Evolutionary conservation across 1,140 invertebrate genomes (phyloP).

Genomic region (Leptinotarsa undecemlineata): DNA sequence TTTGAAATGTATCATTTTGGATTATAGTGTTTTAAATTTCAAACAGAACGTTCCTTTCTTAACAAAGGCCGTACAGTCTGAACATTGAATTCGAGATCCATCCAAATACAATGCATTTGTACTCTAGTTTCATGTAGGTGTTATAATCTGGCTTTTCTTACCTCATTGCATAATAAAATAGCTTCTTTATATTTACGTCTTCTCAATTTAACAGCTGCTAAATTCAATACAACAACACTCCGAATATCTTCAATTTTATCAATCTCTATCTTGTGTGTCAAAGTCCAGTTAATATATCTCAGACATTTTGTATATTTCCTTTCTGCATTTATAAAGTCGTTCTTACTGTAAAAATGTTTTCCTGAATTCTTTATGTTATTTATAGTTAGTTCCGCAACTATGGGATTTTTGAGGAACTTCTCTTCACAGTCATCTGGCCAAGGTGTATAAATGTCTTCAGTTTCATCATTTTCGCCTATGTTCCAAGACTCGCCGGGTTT

Average conservation of each 20-base stretch:
- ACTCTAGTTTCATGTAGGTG: too few species aligned
- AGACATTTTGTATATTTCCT: slow-evolving; percentile 77
- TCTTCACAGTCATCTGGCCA: slow-evolving; percentile 75
- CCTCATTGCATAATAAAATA: slow-evolving; percentile 67
- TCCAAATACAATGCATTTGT: too few species aligned
- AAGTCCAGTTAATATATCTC: slow-evolving; percentile 67
- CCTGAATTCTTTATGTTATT: slow-evolving; percentile 71
- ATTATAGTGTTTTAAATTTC: too few species aligned
- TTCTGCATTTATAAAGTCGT: slow-evolving; percentile 64
- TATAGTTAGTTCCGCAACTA: slow-evolving; percentile 53
- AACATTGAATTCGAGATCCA: too few species aligned
- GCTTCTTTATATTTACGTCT: slow-evolving; percentile 63
- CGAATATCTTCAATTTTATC: slow-evolving; percentile 48
- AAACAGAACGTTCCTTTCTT: too few species aligned
- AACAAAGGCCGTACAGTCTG: too few species aligned
- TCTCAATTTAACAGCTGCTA: slow-evolving; percentile 72
- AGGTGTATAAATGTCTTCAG: slow-evolving; percentile 69
- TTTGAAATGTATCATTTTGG: too few species aligned
- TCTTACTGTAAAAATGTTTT: slow-evolving; percentile 67
- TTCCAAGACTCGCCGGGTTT: slow-evolving; percentile 65
- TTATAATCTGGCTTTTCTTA: slow-evolving; percentile 48
- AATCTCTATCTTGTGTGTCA: slow-evolving; percentile 47
- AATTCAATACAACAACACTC: slow-evolving; percentile 64
- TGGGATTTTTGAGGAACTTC: slow-evolving; percentile 31
- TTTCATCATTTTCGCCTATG: slow-evolving; percentile 69